Conservation (phyloP, 1,140 invertebrate species). For the Elysia chlorotica region DNA sequence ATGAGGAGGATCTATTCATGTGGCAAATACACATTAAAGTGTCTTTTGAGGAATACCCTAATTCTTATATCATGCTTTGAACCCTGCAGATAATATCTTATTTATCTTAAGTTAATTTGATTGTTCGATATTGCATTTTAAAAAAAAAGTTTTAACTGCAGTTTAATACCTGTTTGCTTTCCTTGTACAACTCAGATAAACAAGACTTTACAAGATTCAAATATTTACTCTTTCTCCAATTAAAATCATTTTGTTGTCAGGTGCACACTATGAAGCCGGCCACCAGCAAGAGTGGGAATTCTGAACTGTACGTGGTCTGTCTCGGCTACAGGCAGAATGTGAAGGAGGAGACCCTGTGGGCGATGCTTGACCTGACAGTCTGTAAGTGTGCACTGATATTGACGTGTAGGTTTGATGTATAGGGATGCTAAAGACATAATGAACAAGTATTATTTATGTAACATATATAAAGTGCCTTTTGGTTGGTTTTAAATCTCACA, state of each 20-base stretch:
- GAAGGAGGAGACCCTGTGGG: conserved; percentile 43
- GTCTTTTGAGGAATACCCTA: too few species aligned
- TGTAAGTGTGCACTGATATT: conserved; percentile 25
- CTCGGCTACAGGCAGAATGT: conserved; percentile 68
- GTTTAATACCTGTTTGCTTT: not conserved
- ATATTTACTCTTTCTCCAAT: too few species aligned
- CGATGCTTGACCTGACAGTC: conserved; percentile 4
- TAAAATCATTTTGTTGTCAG: conserved; percentile 35
- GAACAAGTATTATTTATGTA: too few species aligned
- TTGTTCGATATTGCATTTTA: not conserved
- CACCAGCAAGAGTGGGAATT: conserved; percentile 92
- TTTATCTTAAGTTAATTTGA: not conserved
- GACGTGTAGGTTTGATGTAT: too few species aligned
- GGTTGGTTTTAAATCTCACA: too few species aligned
- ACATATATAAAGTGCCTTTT: too few species aligned
- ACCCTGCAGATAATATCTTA: not conserved
- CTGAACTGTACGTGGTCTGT: conserved; percentile 88
- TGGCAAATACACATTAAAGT: too few species aligned
- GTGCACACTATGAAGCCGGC: conserved; percentile 81
- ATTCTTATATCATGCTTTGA: too few species aligned
- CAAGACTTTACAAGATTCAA: too few species aligned
- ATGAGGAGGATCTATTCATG: too few species aligned
- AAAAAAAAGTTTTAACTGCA: not conserved
- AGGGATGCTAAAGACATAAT: too few species aligned
- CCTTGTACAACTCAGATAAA: too few species aligned